Conservation (phyloP, 2,113 vertebrate genomes). For the Chaenocephalus aceratus region DNA sequence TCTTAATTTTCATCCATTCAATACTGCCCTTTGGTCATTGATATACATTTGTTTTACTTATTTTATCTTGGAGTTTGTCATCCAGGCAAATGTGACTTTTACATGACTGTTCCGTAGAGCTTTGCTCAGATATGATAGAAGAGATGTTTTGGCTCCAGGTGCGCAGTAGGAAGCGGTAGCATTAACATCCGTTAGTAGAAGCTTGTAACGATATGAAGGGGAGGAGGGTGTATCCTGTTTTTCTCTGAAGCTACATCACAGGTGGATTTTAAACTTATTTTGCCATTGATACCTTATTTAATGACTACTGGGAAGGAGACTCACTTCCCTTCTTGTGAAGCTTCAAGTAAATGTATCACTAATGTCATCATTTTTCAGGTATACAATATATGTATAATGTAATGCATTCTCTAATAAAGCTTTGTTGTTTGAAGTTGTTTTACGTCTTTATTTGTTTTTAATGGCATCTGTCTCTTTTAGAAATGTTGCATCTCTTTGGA, state of each 20-base stretch:
- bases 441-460: background rate
- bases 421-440: no score
- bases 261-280: slow-evolving; percentile 8
- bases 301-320: background rate
- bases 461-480: background rate
- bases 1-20: no score
- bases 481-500: no score
- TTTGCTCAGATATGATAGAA: slow-evolving; percentile 9
- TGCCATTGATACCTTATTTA: background rate
- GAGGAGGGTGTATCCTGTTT: background rate
- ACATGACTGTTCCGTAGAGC: background rate
- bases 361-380: background rate
- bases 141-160: slow-evolving; percentile 1
- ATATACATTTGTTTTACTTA: no score
- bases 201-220: background rate
- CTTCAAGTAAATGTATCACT: background rate
- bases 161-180: background rate
- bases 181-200: slow-evolving; percentile 1
- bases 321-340: background rate
- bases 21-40: no score
- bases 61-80: background rate
- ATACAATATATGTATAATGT: background rate
- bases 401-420: background rate
- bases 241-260: slow-evolving; percentile 1
- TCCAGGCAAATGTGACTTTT: slow-evolving; percentile 2